These are phyloP conservation scores for Puntigrus tetrazona DNA, from an alignment of 2,113 vertebrate species.

Conservation along the genomic window DNA sequence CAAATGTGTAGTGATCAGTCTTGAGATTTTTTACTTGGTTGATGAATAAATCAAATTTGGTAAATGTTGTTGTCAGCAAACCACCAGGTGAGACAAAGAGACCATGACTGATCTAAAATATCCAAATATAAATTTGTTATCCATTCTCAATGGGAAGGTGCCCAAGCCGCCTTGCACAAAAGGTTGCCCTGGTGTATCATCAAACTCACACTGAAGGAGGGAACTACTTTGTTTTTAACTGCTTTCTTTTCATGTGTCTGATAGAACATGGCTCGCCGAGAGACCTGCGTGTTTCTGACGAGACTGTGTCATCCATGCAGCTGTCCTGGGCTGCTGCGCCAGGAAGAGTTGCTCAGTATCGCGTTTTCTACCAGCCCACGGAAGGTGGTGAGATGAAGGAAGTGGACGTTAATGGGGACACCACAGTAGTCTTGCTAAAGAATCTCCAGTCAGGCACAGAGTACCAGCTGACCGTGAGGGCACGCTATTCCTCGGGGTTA, in stretches of 20 bases:
- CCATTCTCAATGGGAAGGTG: too few relatives aligned
- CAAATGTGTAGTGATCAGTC: background rate
- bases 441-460: slow-evolving; percentile 77
- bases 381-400: slow-evolving; percentile 80
- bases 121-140: too few relatives aligned
- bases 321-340: slow-evolving; percentile 81
- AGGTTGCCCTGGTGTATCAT: too few relatives aligned
- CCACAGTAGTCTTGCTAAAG: slow-evolving; percentile 71
- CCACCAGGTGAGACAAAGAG: too few relatives aligned
- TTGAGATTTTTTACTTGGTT: background rate
- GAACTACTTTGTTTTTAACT: background rate
- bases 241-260: slow-evolving; percentile 14
- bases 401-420: slow-evolving; percentile 74
- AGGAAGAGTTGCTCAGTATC: slow-evolving; percentile 81
- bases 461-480: slow-evolving; percentile 80
- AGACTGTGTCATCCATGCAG: slow-evolving; percentile 80
- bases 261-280: slow-evolving; percentile 81
- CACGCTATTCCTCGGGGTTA: slow-evolving; percentile 80
- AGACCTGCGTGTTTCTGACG: slow-evolving; percentile 79
- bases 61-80: too few relatives aligned
- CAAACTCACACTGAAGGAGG: background rate
- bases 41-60: background rate
- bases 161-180: too few relatives aligned
- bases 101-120: too few relatives aligned
- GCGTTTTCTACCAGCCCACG: slow-evolving; percentile 74